Base-by-base conservation (phyloP, 92 coral and sea anemone species). In the Porites lobata region DNA sequence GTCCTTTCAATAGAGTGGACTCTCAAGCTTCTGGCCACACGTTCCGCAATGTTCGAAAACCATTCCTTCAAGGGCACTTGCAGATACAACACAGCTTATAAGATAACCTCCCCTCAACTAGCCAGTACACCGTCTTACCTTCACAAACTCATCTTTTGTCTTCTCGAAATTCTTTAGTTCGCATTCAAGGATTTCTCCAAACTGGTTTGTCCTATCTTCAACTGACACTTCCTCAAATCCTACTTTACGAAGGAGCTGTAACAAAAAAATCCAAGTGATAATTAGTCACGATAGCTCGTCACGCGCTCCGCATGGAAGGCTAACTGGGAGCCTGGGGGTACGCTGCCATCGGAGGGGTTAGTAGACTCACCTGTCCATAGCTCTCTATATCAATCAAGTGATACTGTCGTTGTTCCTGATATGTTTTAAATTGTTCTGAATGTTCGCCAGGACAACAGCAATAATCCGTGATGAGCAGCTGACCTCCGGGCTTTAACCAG, bases 401-500 rank as follows among this genome's bases (percentile, higher is more conserved):
- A 75, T 96, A 96, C 56, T 93, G 92, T 18, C 99, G 87, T 77
- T 97, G 96, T 57, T 82, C 87, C 43, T 95, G 95, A 72, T 97
- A 97, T 51, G 92, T 88, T 87, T 92, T 92, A 70, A 93, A 95
- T 72, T 90, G 88, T 9, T 97, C 98, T 0, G 96, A 93, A 56
- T 86, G 93, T 58, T 92, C 82, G 8, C 91, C 92, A n/a, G 93
- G 69, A 71, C 95, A 85, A 85, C 96, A 94, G 78, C 96, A 92
- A 77, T 97, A 97, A 88, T 97, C 99, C 64, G 98, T 89, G 22
- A 97, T 92, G 58, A 97, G 87, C 62, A 97, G 85, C 87, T 95
- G 96, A 19, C 99, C 99, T 59, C 96, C 99, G 72, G 99, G 99
- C 81, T 97, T 95, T 5, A 97, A 91, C 99, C 99, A 97, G 90